Base-by-base conservation (phyloP, 2,113 vertebrate species). In the Lepus europaeus region DNA sequence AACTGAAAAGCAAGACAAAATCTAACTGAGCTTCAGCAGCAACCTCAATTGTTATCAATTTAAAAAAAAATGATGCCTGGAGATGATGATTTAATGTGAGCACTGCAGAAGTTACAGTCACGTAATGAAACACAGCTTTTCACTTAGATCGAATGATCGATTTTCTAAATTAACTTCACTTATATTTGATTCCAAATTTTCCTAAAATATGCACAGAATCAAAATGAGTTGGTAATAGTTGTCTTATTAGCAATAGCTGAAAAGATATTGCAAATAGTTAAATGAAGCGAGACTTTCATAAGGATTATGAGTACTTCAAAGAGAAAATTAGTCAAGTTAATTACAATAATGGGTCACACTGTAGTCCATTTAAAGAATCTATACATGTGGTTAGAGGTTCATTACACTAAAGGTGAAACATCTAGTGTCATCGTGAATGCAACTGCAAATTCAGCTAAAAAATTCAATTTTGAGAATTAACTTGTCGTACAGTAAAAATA, bases 161-260 rank as follows among this genome's bases (percentile, higher is more conserved):
- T 59, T 93, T 87, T 84, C 36, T 70, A 85, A 81, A 45, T 66
- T 93, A 95, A 80, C 76, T 85, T 64, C 19, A 64, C n/a, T 74
- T 91, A 70, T 59, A 69, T 56, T 49, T 70, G 10, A 76, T 61
- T 73, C 39, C 66, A 83, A 70, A 76, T 56, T 64, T 85, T 88
- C 23, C 85, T 66, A 56, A n/a, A 84, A 22, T 51, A 77, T 77
- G 22, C n/a, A n/a, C 12, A 45, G 61, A 36, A 23, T 69, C 0
- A 33, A 82, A 25, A 33, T 76, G 29, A 79, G 25, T 56, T 83
- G 27, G 23, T 95, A 88, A 61, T 66, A 90, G 27, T 68, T 93
- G 6, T 27, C 33, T 86, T 95, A 59, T 59, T 59, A 59, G 56
- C 13, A 31, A n/a, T 69, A 70, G 12, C 27, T 88, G 9, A 81